These are phyloP conservation scores for Sebastes miniatus DNA, from an alignment of 2,797 vertebrate genomes.

Conservation along the genomic window DNA sequence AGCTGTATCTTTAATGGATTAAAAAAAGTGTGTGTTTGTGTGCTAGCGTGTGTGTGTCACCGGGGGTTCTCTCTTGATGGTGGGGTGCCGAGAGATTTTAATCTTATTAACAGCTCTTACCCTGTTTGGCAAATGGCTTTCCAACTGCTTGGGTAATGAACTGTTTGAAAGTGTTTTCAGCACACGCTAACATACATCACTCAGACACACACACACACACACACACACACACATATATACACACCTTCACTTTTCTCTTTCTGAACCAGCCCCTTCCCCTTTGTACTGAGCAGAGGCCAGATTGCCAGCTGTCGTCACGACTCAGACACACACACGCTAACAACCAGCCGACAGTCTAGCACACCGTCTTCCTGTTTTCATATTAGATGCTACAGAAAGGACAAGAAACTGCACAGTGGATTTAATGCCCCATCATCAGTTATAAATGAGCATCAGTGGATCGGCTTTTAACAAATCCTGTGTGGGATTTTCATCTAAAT, in stretches of 20 bases:
- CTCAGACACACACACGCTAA: neutral
- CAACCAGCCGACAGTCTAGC: constrained; percentile 20
- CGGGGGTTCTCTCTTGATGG: constrained; percentile 55
- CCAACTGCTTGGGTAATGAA: constrained; percentile 80
- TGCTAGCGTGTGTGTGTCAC: constrained; percentile 36
- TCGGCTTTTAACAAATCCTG: constrained; percentile 30
- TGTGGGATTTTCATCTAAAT: constrained; percentile 24
- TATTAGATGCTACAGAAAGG: constrained; percentile 10
- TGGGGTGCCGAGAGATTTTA: constrained; percentile 71
- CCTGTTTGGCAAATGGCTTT: constrained; percentile 78
- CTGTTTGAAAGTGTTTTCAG: constrained; percentile 75
- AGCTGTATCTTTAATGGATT: constrained; percentile 25
- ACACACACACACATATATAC: neutral
- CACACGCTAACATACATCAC: constrained; percentile 58
- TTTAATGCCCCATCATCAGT: neutral
- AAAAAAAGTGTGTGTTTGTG: constrained; percentile 10
- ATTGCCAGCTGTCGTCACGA: constrained; percentile 54
- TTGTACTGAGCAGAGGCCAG: constrained; percentile 33
- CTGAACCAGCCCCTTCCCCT: constrained; percentile 3
- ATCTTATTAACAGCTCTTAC: constrained; percentile 79
- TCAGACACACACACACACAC: constrained; percentile 27
- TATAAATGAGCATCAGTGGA: constrained; percentile 29
- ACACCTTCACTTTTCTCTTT: constrained; percentile 8
- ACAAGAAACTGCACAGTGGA: neutral
- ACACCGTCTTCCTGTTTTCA: constrained; percentile 11